Base-by-base conservation (phyloP, 2,113 vertebrate species). In the Phalacrocorax aristotelis region DNA sequence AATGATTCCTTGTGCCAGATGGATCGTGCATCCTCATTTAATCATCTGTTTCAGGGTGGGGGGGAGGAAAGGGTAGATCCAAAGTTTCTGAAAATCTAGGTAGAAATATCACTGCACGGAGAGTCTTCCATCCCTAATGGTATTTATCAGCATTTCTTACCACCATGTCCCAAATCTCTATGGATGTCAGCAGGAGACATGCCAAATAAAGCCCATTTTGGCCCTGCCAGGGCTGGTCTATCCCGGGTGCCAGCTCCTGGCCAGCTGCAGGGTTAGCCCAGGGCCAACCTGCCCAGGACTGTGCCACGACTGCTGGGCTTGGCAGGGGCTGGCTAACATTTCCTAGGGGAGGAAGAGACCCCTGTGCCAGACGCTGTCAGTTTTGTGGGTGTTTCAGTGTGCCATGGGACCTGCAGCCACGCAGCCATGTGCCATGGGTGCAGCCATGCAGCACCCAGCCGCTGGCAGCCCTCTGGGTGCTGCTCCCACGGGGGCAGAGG, bases 1-100 rank as follows among this genome's bases (percentile, higher is more conserved):
- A 95, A 93, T 32, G 87, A 85, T 85, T 96, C 93, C 71, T 90
- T 2, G 0, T 65, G 89, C 89, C 96, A 95, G 82, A 92, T 94
- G 96, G 94, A 91, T 96, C 3, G 5, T 32, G 68, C 89, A 49
- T 92, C 78, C 87, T 80, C 94, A 77, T 94, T 97, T 94, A 91
- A 95, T 93, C 94, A 94, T 91, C 94, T 97, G 58, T 2, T 96
- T 93, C 58, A 38, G 84, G 84, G 46, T n/a, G 49, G 4, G 15
- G 34, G 27, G 38, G 38, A 70, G 46, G 34, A 49, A 89, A 85
- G 58, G 21, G 23, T 6, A 54, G 57, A 18, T 32, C 75, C 52
- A 61, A 94, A 95, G 40, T 87, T 94, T 85, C 84, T 12, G 8
- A 82, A 87, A 87, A 44, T 36, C 36, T 69, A 52, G 52, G 29